Base-by-base conservation (phyloP, 64 coral and sea anemone genomes). In the Stylophora pistillata region DNA sequence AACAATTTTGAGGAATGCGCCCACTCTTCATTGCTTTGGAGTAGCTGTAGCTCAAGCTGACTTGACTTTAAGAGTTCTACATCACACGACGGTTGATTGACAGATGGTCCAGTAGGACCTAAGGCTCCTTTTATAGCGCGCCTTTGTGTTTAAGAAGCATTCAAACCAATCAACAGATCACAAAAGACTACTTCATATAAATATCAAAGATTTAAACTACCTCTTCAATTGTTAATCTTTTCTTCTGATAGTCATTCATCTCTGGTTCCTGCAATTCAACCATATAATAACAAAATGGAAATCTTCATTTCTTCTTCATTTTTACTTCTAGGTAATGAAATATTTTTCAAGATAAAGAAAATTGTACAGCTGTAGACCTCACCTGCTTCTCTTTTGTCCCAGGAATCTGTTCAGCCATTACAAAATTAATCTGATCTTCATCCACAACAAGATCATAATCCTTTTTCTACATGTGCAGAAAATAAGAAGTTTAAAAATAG, bases 391-490 rank as follows among this genome's bases (percentile, higher is more conserved):
- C 91, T 61, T 93, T 87, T 23, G 93, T 95, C 21, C 97, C 97
- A 78, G 97, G 97, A 2, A 99, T 90, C 74, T 95, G 82, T 10
- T 99, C 93, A 55, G 94, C 90, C 97, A 99, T 95, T 15, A 99
- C 97, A 99, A 99, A 99, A 16, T 88, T 89, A 52, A 99, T 99
- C 90, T 99, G 97, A 30, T 99, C 93, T 80, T 98, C 97, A 74
- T 99, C 97, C 30, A 99, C 90, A 61, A 99, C 85, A 32, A 99
- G 79, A 1, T 99, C 93, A 80, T 99, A 99, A 20, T 99, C 97
- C 83, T 84, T 91, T 47, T 70, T 72, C 97, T 99, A 57, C n/a
- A 80, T 81, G 12, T 31, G 78, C 57, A 55, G 30, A 62, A 27
- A 31, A 76, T 54, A 60, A 65, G 0, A 15, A 59, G 5, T 68